Evolutionary conservation across 2,888 invertebrate genomes (phyloP).

Genomic region (Drosophila kokeensis): DNA sequence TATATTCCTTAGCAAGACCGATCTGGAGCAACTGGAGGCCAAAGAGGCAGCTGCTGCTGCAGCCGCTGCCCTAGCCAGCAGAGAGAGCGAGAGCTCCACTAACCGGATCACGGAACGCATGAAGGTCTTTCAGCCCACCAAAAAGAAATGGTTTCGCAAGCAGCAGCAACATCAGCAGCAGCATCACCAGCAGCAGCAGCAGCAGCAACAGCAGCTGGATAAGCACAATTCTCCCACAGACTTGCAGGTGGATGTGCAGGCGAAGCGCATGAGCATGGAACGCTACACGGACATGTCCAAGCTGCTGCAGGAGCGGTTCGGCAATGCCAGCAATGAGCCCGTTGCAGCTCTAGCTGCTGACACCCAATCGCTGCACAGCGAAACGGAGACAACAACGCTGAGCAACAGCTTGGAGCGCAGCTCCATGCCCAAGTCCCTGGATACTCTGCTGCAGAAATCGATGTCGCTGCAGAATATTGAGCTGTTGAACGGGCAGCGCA

Average conservation of each 20-base stretch:
- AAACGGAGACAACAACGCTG: slow-evolving; percentile 81
- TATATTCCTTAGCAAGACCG: slow-evolving; percentile 89
- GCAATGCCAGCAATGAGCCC: slow-evolving; percentile 78
- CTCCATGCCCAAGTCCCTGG: slow-evolving; percentile 63
- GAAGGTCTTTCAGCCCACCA: slow-evolving; percentile 86
- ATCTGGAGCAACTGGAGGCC: slow-evolving; percentile 88
- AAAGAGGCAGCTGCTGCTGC: slow-evolving; percentile 73
- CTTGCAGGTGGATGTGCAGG: slow-evolving; percentile 87
- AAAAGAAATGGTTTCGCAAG: slow-evolving; percentile 89
- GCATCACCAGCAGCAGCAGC: slow-evolving; percentile 25
- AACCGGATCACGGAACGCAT: slow-evolving; percentile 84
- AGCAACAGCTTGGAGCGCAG: slow-evolving; percentile 74
- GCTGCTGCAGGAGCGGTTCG: slow-evolving; percentile 89
- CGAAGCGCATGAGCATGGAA: slow-evolving; percentile 89
- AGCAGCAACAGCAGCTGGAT: slow-evolving; percentile 26
- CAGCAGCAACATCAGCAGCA: slow-evolving; percentile 78
- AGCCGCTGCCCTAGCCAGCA: slow-evolving; percentile 63
- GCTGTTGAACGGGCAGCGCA: slow-evolving; percentile 74
- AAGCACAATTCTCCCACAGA: slow-evolving; percentile 38
- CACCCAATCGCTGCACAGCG: slow-evolving; percentile 58
- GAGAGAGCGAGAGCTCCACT: slow-evolving; percentile 26
- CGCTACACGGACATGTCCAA: slow-evolving; percentile 91
- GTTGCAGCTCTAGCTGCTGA: slow-evolving; percentile 20
- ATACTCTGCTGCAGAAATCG: slow-evolving; percentile 82
- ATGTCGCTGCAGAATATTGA: slow-evolving; percentile 84